Evolutionary conservation across 1,140 invertebrate species (phyloP).

Genomic region (Drosophila orosa): DNA sequence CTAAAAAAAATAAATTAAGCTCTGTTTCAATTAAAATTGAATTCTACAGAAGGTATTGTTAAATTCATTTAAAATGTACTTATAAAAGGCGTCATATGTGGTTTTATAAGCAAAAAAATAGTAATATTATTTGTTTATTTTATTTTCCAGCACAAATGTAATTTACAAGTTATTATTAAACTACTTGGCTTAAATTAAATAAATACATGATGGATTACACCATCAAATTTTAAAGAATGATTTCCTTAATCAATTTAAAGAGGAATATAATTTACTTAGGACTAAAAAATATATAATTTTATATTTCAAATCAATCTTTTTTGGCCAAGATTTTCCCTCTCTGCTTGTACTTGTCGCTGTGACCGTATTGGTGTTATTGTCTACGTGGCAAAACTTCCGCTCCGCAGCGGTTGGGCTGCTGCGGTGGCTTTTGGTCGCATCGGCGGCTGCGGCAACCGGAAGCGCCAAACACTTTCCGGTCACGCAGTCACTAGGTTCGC

Average conservation of each 20-base stretch:
- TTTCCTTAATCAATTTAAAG: background rate
- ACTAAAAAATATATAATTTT: background rate
- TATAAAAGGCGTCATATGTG: background rate
- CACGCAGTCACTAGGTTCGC: slow-evolving; percentile 62
- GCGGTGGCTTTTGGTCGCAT: slow-evolving; percentile 28
- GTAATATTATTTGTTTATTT: background rate
- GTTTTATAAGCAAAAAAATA: background rate
- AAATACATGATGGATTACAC: too few relatives aligned
- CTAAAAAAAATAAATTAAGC: background rate
- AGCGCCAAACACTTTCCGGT: slow-evolving; percentile 78
- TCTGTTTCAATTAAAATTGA: too few relatives aligned
- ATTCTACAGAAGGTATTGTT: background rate
- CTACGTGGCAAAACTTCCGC: slow-evolving; percentile 64
- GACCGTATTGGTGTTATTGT: slow-evolving; percentile 50
- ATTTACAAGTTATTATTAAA: background rate
- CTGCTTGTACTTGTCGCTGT: slow-evolving; percentile 8
- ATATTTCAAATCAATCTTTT: background rate
- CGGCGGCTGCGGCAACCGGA: slow-evolving; percentile 68
- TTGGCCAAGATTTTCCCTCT: background rate
- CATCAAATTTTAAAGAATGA: background rate
- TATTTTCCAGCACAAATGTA: background rate
- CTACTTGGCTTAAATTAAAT: background rate
- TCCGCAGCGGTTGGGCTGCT: slow-evolving; percentile 38
- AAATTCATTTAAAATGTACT: background rate
- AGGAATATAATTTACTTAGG: background rate